These are phyloP conservation scores for Scatophagus argus DNA, from an alignment of 2,113 vertebrate genomes.

Conservation along the genomic window DNA sequence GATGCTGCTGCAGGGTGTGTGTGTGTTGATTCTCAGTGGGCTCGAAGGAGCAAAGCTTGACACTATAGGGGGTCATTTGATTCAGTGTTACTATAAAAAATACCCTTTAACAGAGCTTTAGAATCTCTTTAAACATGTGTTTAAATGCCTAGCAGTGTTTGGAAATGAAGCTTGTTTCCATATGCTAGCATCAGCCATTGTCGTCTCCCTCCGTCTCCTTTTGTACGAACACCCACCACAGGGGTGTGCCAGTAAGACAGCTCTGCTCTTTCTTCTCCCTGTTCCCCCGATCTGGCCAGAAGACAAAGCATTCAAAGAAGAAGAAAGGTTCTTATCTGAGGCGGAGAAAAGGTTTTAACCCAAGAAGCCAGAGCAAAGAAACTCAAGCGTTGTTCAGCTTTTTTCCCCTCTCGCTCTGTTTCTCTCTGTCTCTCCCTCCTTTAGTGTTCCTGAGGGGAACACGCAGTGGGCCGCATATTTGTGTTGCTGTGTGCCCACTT, in stretches of 20 bases:
- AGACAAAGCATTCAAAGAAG: conserved; percentile 76
- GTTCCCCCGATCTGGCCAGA: conserved; percentile 58
- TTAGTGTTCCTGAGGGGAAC: conserved; percentile 63
- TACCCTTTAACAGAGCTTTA: conserved; percentile 25
- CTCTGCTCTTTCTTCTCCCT: conserved; percentile 48
- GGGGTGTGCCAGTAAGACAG: conserved; percentile 65
- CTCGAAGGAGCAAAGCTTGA: conserved; percentile 1
- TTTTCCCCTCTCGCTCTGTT: conserved; percentile 14
- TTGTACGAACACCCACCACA: conserved; percentile 62
- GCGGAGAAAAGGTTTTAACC: conserved; percentile 70
- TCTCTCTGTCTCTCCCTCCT: conserved; percentile 37
- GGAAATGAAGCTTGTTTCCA: conserved; percentile 14
- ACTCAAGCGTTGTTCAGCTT: conserved; percentile 57
- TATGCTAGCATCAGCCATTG: conserved; percentile 50
- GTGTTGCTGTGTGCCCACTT: conserved; percentile 79
- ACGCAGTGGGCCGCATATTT: conserved; percentile 73
- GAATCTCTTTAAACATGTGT: conserved; percentile 17
- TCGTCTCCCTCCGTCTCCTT: conserved; percentile 59
- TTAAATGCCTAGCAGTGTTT: conserved; percentile 29
- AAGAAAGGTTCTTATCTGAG: conserved; percentile 73
- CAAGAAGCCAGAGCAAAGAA: conserved; percentile 47
- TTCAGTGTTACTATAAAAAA: conserved; percentile 11
- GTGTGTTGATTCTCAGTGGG: conserved; percentile 12
- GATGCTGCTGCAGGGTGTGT: not conserved
- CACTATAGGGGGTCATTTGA: conserved; percentile 12